Evolutionary conservation across 2,797 vertebrate species (phyloP), one percentile per base, ranked within the genome.

Genomic region (Spinus pinus): DNA sequence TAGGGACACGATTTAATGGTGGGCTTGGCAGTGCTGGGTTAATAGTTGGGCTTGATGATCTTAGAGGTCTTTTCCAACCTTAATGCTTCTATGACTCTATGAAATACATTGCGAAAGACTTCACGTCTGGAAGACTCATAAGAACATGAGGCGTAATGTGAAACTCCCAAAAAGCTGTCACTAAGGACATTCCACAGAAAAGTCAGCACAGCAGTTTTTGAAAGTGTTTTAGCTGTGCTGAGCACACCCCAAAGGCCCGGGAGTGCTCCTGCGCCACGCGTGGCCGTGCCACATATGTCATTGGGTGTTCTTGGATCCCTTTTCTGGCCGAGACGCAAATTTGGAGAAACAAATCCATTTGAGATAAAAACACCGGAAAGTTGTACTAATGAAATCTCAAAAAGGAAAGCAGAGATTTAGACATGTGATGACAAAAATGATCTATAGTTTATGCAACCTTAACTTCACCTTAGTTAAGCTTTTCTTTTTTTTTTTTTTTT

Each of bases 381-480:
- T 83, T 91, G 41, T 91, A 79, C 77, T 75, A 83, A 91, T 93
- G 65, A 94, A 93, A 75, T 93, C 73, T 88, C 57, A 72, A 71
- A 91, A 93, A 93, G n/a, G 65, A 86, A 95, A 94, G 77, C 72
- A 64, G 62, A 88, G 53, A 71, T 74, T 84, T 82, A 92, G 57
- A 91, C 82, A 87, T 67, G 75, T 44, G 79, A 90, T 81, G 93
- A 87, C 81, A 95, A 92, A 93, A 95, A 74, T 78, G 39, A 95
- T 91, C 7, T 74, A 72, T 85, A 71, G 94, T 86, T 94, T 89
- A 83, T 75, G 37, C 81, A 96, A 91, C 94, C 94, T 93, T 92
- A 91, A 92, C 79, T 97, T 96, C 92, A 94, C 94, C 91, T 95
- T 90, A 75, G 41, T 92, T 80, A 74, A 72, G 84, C n/a, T 62